Base-by-base conservation (phyloP, 2,888 invertebrate genomes). In the Trichogramma evanescens region DNA sequence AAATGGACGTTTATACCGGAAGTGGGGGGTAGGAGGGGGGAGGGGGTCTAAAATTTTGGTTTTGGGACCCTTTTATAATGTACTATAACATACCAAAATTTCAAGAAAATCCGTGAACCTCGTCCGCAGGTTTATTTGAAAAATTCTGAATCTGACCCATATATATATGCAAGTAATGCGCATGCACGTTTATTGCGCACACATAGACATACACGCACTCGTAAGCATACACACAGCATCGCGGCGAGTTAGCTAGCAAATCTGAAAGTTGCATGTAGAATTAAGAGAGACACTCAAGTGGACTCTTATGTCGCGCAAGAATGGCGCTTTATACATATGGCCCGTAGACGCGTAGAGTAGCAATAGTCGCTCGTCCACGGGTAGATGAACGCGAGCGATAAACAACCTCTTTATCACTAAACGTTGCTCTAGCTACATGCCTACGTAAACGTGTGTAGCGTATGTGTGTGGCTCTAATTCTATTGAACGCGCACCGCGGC, bases 201-300 rank as follows among this genome's bases (percentile, higher is more conserved):
- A 61, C 61, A 60, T 59, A 65, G 59, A 50, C 54, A 59, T 61
- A 66, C 62, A 58, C 42, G 62, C 57, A 61, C 45, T 51, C 54
- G 52, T 59, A 61, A 26, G 8, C 66, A 61, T 56, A 39, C 59
- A 55, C 56, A 54, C 61, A 45, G 56, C 61, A 45, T 49, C 59
- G 57, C 59, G 50, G 50, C 8, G 9, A 10, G 6, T 2, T 40
- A 7, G n/a, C n/a, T 46, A 26, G 44, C 10, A 6, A 6, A 38
- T 6, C n/a, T 1, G 38, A 42, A 4, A 38, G 26, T 5, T 50
- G 50, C 50, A 50, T 38, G 43, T 13, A 5, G 9, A 26, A 54
- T 40, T 13, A 45, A 8, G 4, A 45, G 38, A 38, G 40, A 55
- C 53, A 44, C 38, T 56, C 8, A 10, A 13, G 43, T 43, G 8